Evolutionary conservation across 2,113 vertebrate genomes (phyloP).

Genomic region (Pedionomus torquatus): DNA sequence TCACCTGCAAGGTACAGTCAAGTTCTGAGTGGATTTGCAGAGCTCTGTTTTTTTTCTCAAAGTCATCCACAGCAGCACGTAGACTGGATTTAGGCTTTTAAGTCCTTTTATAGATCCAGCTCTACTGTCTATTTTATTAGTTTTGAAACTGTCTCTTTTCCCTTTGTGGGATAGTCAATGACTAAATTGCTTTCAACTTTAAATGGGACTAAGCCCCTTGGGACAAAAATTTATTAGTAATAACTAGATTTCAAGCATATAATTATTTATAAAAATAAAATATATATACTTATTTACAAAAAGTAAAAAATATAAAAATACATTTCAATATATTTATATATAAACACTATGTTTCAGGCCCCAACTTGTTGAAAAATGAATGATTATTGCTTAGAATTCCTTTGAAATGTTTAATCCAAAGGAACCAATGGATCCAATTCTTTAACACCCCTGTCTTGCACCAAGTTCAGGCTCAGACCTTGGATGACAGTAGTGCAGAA

Average conservation of each 20-base stretch:
- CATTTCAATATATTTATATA: too few relatives aligned
- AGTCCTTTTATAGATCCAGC: not conserved
- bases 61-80: not conserved
- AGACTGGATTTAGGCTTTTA: not conserved
- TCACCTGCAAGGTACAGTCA: rapidly evolving
- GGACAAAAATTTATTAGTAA: not conserved
- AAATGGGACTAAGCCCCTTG: not conserved
- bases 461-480: not conserved
- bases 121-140: not conserved
- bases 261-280: too few relatives aligned
- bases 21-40: not conserved
- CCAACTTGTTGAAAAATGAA: not conserved
- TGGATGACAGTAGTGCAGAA: not conserved
- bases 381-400: not conserved
- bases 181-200: not conserved
- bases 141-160: not conserved
- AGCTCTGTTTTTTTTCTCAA: not conserved
- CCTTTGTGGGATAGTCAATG: not conserved
- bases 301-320: too few relatives aligned
- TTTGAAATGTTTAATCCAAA: not conserved
- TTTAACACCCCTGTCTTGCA: not conserved
- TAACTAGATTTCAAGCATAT: not conserved
- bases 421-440: not conserved
- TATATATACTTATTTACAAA: too few relatives aligned
- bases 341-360: not conserved